Percentiles rank a stretch among this genome's conserved stretches.
Evolutionary conservation across 2,888 invertebrate genomes (phyloP).

Genomic region (Platycnemis pennipes): DNA sequence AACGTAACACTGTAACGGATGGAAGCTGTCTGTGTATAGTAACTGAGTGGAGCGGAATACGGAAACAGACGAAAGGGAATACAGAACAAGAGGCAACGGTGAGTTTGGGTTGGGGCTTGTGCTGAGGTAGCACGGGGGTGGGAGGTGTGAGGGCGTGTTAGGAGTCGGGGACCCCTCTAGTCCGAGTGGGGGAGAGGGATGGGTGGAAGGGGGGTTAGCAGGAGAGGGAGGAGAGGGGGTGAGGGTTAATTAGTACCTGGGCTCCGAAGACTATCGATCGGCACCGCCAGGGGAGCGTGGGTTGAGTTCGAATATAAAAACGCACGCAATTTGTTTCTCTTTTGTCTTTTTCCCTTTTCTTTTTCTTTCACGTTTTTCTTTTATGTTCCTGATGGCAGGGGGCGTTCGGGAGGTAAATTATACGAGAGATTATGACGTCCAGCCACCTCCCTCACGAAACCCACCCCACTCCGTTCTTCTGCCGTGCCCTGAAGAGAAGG

Average conservation of each 20-base stretch:
- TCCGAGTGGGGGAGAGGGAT: background rate
- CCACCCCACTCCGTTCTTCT: conserved; percentile 48
- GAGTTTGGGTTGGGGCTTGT: background rate
- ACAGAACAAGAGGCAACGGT: background rate
- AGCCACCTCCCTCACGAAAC: conserved; percentile 67
- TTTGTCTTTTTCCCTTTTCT: conserved; percentile 69
- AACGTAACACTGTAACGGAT: conserved; percentile 38
- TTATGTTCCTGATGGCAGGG: conserved; percentile 48
- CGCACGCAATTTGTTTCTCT: conserved; percentile 69
- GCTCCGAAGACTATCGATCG: conserved; percentile 65
- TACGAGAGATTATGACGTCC: conserved; percentile 70
- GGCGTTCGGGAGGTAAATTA: conserved; percentile 69
- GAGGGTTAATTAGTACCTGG: conserved; percentile 70
- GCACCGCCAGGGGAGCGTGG: conserved; percentile 47
- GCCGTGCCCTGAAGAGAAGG: background rate
- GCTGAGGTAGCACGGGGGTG: conserved; percentile 64
- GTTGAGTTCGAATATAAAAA: conserved; percentile 70
- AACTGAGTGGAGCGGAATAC: background rate
- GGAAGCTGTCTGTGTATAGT: conserved; percentile 11
- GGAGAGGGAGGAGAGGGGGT: conserved; percentile 52
- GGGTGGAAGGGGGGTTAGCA: background rate
- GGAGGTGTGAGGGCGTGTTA: conserved; percentile 51
- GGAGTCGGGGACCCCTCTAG: conserved; percentile 40
- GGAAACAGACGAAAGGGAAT: conserved; percentile 34
- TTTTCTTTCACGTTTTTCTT: conserved; percentile 61